These are phyloP conservation scores for Lordiphosa clarofinis DNA, from an alignment of 1,140 invertebrate species.

Conservation along the genomic window DNA sequence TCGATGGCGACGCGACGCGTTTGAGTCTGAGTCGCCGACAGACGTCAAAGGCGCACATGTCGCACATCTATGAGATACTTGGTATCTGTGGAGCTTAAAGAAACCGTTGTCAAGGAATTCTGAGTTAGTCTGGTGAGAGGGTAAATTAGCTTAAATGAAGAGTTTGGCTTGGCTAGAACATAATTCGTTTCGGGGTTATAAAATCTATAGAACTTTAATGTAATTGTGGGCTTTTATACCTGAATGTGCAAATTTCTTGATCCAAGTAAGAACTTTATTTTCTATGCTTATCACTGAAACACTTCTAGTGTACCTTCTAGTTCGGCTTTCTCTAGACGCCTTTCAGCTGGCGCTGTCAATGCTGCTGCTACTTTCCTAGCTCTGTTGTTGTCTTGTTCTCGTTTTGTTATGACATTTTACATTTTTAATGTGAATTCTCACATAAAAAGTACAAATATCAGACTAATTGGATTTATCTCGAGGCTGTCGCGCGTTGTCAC, in stretches of 20 bases:
- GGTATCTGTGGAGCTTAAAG: conserved; percentile 32
- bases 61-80: conserved; percentile 50
- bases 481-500: conserved; percentile 76
- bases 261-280: too few species aligned
- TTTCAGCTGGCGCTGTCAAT: conserved; percentile 1
- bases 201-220: too few species aligned
- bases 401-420: conserved; percentile 77
- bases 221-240: too few species aligned
- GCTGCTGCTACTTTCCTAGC: conserved; percentile 28
- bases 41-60: conserved; percentile 37
- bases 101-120: conserved; percentile 32
- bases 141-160: too few species aligned
- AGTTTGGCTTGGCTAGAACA: too few species aligned
- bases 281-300: too few species aligned
- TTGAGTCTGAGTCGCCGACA: conserved; percentile 42
- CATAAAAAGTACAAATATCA: conserved; percentile 80
- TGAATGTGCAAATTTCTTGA: too few species aligned
- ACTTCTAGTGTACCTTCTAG: conserved; percentile 14
- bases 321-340: conserved; percentile 14
- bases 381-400: conserved; percentile 73
- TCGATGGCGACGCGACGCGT: conserved; percentile 42
- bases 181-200: too few species aligned
- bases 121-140: conserved; percentile 10
- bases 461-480: conserved; percentile 80
- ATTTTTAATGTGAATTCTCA: conserved; percentile 79